Evolutionary conservation across 2,888 invertebrate species (phyloP), one percentile per base, ranked within the genome.

Genomic region (Torymus aiolomorphi): DNA sequence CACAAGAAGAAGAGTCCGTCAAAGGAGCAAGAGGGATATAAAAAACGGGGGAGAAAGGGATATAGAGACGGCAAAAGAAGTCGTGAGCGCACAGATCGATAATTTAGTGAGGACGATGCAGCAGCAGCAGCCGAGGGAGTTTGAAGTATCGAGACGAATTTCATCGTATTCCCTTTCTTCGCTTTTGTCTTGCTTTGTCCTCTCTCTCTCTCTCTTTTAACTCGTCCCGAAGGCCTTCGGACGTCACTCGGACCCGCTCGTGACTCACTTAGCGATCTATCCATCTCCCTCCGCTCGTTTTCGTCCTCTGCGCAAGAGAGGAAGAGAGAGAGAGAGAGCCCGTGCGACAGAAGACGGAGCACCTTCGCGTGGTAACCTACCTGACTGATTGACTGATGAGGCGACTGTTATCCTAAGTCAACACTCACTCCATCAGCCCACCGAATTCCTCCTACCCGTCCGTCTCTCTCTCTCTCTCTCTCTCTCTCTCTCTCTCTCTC

Each of bases 361-460:
- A 85, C 86, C 88, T 84, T 77, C 42, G 31, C 18, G 42, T 51
- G 75, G 67, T 61, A 61, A 31, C 62, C 70, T 88, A 89, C 89
- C 89, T 89, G 89, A 88, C 89, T 88, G 90, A 90, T 90, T 89
- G 89, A 90, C 89, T 86, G 90, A 90, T 90, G 90, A 89, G 87
- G 84, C 87, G 87, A 89, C 89, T 88, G 88, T 88, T 89, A 89
- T 90, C 89, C 90, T 88, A 90, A 89, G 89, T 90, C 89, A 90
- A 90, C 89, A 89, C 89, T 89, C 88, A 87, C 88, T 90, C 87
- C 88, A 89, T 90, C 90, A 89, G 86, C 80, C 86, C 84, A 84
- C 84, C 85, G 86, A 88, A 87, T 88, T 85, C 82, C 83, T 79
- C 73, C 78, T 80, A 62, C 70, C 14, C 49, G 31, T 61, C 14